phyloP scores from a whole-genome alignment of 2,113 vertebrate species.

The Gila orcuttii region DNA sequence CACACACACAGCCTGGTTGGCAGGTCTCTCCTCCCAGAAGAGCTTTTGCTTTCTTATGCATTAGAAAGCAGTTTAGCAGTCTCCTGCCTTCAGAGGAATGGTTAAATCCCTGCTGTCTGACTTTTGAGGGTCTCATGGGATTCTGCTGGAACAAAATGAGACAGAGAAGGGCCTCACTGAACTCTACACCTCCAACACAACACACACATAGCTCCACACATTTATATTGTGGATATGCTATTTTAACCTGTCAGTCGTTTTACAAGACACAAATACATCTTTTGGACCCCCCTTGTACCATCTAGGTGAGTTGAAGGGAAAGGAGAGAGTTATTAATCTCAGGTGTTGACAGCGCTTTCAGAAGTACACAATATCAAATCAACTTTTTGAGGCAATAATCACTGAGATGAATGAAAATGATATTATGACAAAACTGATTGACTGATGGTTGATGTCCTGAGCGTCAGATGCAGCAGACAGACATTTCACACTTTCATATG shows the following conservation, averaged over 20 bases:
- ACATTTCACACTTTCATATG: background rate
- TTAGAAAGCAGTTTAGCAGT: conserved; percentile 18
- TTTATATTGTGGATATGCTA: background rate
- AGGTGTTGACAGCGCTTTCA: background rate
- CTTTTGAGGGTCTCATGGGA: conserved; percentile 27
- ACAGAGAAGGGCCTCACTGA: background rate
- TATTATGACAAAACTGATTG: background rate
- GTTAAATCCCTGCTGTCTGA: conserved; percentile 20
- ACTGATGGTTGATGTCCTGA: background rate
- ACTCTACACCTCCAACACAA: background rate
- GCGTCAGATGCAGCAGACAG: background rate
- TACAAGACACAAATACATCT: background rate
- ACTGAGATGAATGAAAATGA: background rate
- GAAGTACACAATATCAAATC: background rate
- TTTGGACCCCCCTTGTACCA: no score
- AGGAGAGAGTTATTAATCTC: background rate
- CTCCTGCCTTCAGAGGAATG: conserved; percentile 16
- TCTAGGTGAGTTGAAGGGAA: background rate
- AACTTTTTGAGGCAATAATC: background rate
- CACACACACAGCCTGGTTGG: background rate
- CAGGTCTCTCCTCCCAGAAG: conserved; percentile 5
- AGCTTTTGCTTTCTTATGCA: conserved; percentile 21
- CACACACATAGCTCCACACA: background rate
- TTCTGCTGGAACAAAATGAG: conserved; percentile 20
- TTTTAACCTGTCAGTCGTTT: conserved; percentile 4